A percentile compares a stretch with the other conserved stretches of the same genome.
Conservation (phyloP, 2,113 vertebrate species). For the Plectropomus leopardus region DNA sequence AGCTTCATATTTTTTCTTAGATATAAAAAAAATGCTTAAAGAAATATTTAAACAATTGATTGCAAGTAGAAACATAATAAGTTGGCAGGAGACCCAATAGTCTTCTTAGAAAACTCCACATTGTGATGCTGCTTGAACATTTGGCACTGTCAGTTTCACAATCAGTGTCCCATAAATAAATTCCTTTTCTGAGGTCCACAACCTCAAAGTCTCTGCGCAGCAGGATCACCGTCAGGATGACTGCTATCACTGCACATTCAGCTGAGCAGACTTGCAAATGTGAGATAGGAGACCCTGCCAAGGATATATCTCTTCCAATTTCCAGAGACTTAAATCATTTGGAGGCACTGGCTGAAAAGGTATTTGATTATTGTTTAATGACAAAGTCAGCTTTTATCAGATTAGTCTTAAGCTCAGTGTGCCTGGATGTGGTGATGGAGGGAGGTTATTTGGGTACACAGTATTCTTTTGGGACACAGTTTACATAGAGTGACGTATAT, state of each 20-base stretch:
- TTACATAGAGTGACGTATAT: constrained; percentile 35
- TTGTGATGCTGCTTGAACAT: constrained; percentile 13
- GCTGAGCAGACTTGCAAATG: constrained; percentile 57
- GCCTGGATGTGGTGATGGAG: constrained; percentile 28
- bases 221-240: constrained; percentile 37
- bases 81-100: neutral
- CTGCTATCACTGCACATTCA: constrained; percentile 43
- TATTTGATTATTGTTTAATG: constrained; percentile 72
- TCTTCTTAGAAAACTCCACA: neutral
- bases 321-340: constrained; percentile 59
- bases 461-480: constrained; percentile 19
- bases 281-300: constrained; percentile 62
- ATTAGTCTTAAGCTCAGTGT: constrained; percentile 35
- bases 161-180: constrained; percentile 37
- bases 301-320: constrained; percentile 57
- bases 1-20: constrained; percentile 8
- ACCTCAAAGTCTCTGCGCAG: constrained; percentile 42
- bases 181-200: constrained; percentile 39
- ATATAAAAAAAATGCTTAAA: neutral
- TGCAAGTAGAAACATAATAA: neutral
- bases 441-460: constrained; percentile 43
- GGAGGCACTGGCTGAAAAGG: constrained; percentile 44
- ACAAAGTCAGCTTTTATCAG: constrained; percentile 59
- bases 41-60: constrained; percentile 27
- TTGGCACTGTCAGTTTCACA: constrained; percentile 36